Base-by-base conservation (phyloP, 2,113 vertebrate species). In the Caranx ignobilis region DNA sequence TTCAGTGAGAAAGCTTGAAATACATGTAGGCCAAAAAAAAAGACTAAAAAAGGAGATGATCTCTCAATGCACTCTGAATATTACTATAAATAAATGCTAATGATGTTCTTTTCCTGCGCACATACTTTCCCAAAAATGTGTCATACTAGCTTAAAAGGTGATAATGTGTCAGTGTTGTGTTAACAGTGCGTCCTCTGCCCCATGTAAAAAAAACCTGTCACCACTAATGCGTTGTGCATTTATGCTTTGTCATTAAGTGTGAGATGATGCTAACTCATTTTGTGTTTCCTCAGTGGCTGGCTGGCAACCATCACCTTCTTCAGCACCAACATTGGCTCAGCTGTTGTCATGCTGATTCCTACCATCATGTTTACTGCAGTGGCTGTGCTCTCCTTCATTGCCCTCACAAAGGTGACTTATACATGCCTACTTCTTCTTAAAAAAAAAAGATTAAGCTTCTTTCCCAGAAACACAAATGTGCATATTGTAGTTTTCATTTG, bases 271-370 rank as follows among this genome's bases (percentile, higher is more conserved):
- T 65, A 41, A 71, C 65, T 75, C 31, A 47, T 59, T 13, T 71
- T 52, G 63, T 19, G 86, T 72, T 75, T 88, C 34, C 64, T 56
- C 93, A 99, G 98, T 0, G 98, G 98, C 83, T 99, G 98, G 98
- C 96, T 99, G 6, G 98, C 97, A 43, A 97, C 98, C 0, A 98
- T 99, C 87, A 95, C 96, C 79, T 99, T 99, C 94, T 98, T 99
- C 0, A 96, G 97, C 89, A 99, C 96, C 81, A 99, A 98, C 3
- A 85, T 99, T 2, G 98, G 97, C 78, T 96, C 98, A 0, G 98
- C 97, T 0, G 96, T 99, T 61, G 97, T 99, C 71, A 99, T 99
- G 98, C 94, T 99, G 85, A 98, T 99, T 82, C 98, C 98, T 56
- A 99, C 98, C 0, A 48, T 99, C 81, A 97, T 99, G 95, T 99